Evolutionary conservation across 2,888 invertebrate species (phyloP).

Genomic region (Macrophya alboannulata): DNA sequence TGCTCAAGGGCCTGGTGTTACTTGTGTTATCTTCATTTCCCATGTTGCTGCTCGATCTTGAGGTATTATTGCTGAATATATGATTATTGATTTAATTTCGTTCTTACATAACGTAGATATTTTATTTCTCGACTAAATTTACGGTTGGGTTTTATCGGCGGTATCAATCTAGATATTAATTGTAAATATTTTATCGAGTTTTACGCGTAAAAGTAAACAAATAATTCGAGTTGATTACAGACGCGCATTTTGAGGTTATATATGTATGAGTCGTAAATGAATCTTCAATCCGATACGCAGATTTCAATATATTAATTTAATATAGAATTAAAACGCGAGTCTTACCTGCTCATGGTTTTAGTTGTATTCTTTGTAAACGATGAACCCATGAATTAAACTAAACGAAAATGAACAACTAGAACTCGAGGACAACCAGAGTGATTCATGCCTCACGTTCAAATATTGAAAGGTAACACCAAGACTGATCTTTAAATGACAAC

Average conservation of each 20-base stretch:
- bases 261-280: not conserved
- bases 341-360: slow-evolving; percentile 72
- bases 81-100: not conserved
- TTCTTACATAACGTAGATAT: slow-evolving; percentile 58
- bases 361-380: slow-evolving; percentile 68
- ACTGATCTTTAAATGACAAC: not conserved
- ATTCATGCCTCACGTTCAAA: slow-evolving; percentile 38
- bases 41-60: slow-evolving; percentile 59
- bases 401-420: slow-evolving; percentile 46
- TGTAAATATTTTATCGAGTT: not conserved
- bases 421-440: slow-evolving; percentile 15
- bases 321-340: not conserved
- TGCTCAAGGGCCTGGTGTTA: slow-evolving; percentile 73
- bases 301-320: not conserved
- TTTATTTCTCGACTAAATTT: not conserved
- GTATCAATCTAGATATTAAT: not conserved
- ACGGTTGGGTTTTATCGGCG: not conserved
- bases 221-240: not conserved
- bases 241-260: slow-evolving; percentile 31
- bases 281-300: not conserved
- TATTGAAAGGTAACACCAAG: not conserved
- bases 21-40: slow-evolving; percentile 66
- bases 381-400: slow-evolving; percentile 72
- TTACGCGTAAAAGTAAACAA: not conserved
- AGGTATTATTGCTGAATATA: slow-evolving; percentile 59